Percentiles rank a stretch among this genome's conserved stretches.
Evolutionary conservation across 2,797 vertebrate species (phyloP).

Genomic region (Gastrophryne carolinensis): DNA sequence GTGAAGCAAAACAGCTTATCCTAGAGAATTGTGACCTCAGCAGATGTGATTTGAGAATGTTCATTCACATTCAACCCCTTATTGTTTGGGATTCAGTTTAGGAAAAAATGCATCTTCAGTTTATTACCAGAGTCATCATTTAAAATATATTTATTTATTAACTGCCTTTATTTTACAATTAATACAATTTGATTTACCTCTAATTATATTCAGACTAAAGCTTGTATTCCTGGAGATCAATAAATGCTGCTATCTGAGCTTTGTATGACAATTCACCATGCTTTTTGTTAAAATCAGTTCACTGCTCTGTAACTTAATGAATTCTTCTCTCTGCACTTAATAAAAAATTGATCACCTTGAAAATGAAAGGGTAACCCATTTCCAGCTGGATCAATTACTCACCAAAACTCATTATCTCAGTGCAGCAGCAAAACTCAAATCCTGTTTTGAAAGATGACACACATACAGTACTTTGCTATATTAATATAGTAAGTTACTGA

Average conservation of each 20-base stretch:
- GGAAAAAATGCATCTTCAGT: neutral
- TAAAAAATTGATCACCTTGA: constrained; percentile 44
- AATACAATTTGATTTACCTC: neutral
- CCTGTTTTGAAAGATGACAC: too few relatives aligned
- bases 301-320: constrained; percentile 28
- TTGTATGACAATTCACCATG: constrained; percentile 1
- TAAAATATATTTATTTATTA: neutral
- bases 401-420: constrained; percentile 42
- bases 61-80: neutral
- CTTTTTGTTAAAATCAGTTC: constrained; percentile 4
- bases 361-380: constrained; percentile 29
- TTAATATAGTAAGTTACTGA: neutral
- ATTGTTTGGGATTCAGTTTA: neutral
- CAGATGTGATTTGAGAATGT: neutral
- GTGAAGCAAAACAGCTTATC: neutral
- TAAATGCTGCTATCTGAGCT: constrained; percentile 7
- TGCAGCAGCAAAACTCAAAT: constrained; percentile 6
- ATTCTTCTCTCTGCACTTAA: constrained; percentile 19
- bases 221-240: neutral
- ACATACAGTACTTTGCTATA: constrained; percentile 3
- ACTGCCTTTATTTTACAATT: neutral
- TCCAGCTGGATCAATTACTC: constrained; percentile 40
- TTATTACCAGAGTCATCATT: neutral
- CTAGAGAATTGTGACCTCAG: neutral
- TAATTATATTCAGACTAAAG: neutral